Evolutionary conservation across 1,140 invertebrate species (phyloP), one percentile per base, ranked within the genome.

Genomic region (Phortica variegata): DNA sequence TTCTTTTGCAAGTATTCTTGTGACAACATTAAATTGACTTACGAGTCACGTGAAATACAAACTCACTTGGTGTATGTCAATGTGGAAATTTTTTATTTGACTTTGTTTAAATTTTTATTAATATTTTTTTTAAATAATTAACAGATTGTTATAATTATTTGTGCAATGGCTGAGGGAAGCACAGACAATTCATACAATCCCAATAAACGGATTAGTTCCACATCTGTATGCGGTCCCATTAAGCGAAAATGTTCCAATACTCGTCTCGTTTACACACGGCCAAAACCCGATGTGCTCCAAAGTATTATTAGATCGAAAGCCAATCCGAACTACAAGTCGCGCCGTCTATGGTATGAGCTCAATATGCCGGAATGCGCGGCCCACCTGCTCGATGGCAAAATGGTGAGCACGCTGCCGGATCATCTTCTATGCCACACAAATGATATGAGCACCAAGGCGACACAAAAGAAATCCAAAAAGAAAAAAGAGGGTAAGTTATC

Each of bases 341-440:
- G 73, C 3, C 59, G 61, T 12, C 44, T 75, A 9, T 75, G 73
- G 73, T 72, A 75, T 40, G 73, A 75, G 43, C 38, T 75, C 6
- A 75, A 75, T 55, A 69, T 75, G 61, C 73, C 73, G 10, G 72
- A 73, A 36, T 73, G 66, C 40, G 58, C 69, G 9, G 72, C 65
- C 32, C 49, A 55, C 18, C 37, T 75, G 23, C 58, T 75, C 26
- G 60, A 70, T 44, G 72, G 72, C 0, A 55, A 60, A 52, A 74
- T 63, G 57, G 36, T 65, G 13, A 70, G 61, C 18, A 57, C 60
- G 36, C 43, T 75, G 31, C 72, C 73, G 3, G 63, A 75, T 3
- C 43, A 47, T 75, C n/a, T 44, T 56, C 12, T 55, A 46, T 19
- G 32, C 23, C 17, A 75, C 33, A 50, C 39, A 46, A 26, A 39